Percentiles rank a stretch among this genome's conserved stretches.
Conservation (phyloP, 2,797 vertebrate genomes). For the Clarias pachynema region DNA sequence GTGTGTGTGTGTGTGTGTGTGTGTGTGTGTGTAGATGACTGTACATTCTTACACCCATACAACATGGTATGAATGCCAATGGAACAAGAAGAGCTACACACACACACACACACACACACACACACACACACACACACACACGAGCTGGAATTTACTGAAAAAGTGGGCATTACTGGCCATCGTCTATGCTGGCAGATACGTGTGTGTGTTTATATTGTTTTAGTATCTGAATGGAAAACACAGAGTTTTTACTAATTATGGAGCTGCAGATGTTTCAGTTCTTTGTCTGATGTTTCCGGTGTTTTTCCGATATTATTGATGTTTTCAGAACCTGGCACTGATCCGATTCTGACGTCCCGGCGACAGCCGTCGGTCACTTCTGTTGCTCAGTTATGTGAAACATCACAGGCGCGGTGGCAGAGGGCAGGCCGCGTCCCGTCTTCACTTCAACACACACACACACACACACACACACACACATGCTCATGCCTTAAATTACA, state of each 20-base stretch:
- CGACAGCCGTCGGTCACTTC: too few relatives aligned
- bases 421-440: neutral
- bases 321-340: neutral
- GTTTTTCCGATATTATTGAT: neutral
- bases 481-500: slow-evolving; percentile 2
- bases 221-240: slow-evolving; percentile 4
- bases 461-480: neutral
- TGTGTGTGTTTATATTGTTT: slow-evolving; percentile 20
- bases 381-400: slow-evolving; percentile 12
- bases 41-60: slow-evolving; percentile 40
- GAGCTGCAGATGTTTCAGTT: neutral
- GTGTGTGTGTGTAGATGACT: slow-evolving; percentile 52
- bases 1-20: slow-evolving; percentile 43
- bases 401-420: slow-evolving; percentile 4
- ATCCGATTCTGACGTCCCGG: neutral
- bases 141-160: neutral
- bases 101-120: slow-evolving; percentile 1
- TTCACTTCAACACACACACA: neutral
- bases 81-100: neutral
- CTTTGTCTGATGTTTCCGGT: neutral
- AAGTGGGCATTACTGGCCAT: slow-evolving; percentile 55
- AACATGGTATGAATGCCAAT: slow-evolving; percentile 32
- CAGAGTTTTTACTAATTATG: slow-evolving; percentile 5
- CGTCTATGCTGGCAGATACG: slow-evolving; percentile 48
- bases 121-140: neutral